A percentile compares a stretch with the other conserved stretches of the same genome.
Evolutionary conservation across 2,888 invertebrate genomes (phyloP).

Genomic region (Cantharis rufa): DNA sequence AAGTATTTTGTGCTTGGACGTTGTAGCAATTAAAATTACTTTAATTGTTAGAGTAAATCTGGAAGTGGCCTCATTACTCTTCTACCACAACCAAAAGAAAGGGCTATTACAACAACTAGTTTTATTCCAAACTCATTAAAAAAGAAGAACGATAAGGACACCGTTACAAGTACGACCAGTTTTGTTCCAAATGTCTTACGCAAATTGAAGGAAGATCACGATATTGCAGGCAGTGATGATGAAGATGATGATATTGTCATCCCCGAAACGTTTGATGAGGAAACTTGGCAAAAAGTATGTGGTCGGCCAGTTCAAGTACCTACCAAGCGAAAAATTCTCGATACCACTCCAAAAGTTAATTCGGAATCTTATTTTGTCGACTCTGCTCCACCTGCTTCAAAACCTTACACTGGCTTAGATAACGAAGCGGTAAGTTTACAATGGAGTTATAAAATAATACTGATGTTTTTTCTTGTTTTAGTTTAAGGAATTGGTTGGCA

Average conservation of each 20-base stretch:
- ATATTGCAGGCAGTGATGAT: neutral
- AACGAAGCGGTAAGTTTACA: slow-evolving; percentile 52
- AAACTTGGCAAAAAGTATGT: slow-evolving; percentile 58
- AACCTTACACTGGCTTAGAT: slow-evolving; percentile 57
- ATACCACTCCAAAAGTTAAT: slow-evolving; percentile 52
- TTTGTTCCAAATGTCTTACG: neutral
- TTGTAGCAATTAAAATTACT: neutral
- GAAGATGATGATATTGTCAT: slow-evolving; percentile 61
- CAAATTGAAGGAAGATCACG: neutral
- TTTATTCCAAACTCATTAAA: slow-evolving; percentile 48
- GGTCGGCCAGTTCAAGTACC: slow-evolving; percentile 43
- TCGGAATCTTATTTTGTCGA: slow-evolving; percentile 46
- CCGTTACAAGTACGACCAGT: neutral
- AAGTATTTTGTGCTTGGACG: neutral
- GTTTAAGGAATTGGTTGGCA: slow-evolving; percentile 72
- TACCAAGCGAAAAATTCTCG: neutral
- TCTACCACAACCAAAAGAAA: slow-evolving; percentile 69
- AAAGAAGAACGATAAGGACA: neutral
- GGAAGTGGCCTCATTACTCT: slow-evolving; percentile 69
- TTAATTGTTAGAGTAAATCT: slow-evolving; percentile 55
- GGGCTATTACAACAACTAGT: slow-evolving; percentile 46
- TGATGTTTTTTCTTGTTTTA: slow-evolving; percentile 39
- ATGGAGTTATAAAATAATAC: neutral
- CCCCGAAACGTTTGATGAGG: slow-evolving; percentile 53
- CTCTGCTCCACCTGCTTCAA: slow-evolving; percentile 56